Evolutionary conservation across 1,140 invertebrate genomes (phyloP), one percentile per base, ranked within the genome.

Genomic region (Drosophila busckii): DNA sequence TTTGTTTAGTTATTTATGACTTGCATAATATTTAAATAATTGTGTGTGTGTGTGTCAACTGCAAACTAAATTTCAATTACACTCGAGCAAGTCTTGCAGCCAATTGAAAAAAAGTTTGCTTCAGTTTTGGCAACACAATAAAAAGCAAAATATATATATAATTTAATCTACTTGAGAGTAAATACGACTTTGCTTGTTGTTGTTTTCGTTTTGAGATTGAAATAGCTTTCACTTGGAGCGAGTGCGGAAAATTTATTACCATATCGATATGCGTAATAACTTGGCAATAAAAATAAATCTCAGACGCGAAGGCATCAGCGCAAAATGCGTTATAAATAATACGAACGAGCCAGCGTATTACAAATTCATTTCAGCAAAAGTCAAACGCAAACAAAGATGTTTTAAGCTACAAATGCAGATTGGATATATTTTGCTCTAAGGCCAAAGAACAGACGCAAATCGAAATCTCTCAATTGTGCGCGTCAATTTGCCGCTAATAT

Each of bases 201-300:
- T 34, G 56, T 61, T 64, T 64, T 32, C 53, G 35, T 53, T 53
- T 19, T 34, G 12, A 3, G 13, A 46, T 17, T 23, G 19, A 22
- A 19, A 32, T 10, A n/a, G 61, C 68, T 55, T 73, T 67, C 42
- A 20, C 45, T 62, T 49, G 53, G 19, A 13, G 53, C 40, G 40
- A 35, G 45, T 28, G 49, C 49, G 62, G 56, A 55, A 73, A 71
- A 83, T 83, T 83, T 83, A 83, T 83, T 78, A 83, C 69, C 76
- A 83, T 83, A 83, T 82, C 70, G 76, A 83, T 83, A 76, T 83
- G 76, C 76, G 70, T 83, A 83, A 83, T 83, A 83, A 83, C 75
- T 83, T 71, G 76, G 76, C 78, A 83, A 83, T 83, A 83, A 83
- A 80, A 83, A 83, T 83, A 83, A 83, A 83, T 83, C 78, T 83